Percentiles rank a stretch among this genome's conserved stretches.
Conservation (phyloP, 2,113 vertebrate species). For the Plecotus auritus region DNA sequence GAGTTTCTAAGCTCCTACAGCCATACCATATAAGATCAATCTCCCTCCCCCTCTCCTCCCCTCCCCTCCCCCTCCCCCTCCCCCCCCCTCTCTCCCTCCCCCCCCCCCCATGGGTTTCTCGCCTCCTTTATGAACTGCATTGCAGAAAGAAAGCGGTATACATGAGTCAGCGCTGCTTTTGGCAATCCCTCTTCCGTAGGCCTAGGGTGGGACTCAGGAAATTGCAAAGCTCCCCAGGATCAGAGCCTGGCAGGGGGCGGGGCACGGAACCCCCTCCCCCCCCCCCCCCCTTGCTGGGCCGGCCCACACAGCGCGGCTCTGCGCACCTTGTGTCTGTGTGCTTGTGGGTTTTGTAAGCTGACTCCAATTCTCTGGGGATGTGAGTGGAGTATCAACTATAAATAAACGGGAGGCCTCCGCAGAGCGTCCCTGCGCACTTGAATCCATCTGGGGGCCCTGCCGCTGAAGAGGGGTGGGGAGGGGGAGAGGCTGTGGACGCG, state of each 20-base stretch:
- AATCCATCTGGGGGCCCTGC: background rate
- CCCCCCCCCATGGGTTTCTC: background rate
- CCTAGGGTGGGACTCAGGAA: background rate
- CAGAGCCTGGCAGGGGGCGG: background rate
- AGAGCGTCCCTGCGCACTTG: background rate
- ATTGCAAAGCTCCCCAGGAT: conserved; percentile 3
- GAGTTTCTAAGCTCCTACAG: background rate
- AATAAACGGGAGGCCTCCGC: background rate
- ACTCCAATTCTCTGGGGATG: background rate
- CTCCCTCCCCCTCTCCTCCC: background rate
- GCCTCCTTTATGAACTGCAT: background rate
- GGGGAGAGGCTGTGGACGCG: too few relatives aligned
- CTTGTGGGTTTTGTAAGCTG: background rate
- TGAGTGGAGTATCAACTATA: background rate
- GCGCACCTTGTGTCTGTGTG: background rate
- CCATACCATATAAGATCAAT: accelerated
- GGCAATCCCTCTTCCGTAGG: background rate
- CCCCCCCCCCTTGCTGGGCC: background rate
- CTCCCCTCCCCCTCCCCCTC: accelerated
- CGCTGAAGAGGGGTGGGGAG: background rate
- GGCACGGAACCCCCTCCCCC: background rate
- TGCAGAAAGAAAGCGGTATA: background rate
- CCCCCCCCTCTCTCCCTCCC: background rate
- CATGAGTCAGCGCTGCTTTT: background rate
- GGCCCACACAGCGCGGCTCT: background rate